Evolutionary conservation across 2,888 invertebrate species (phyloP), one percentile per base, ranked within the genome.

Genomic region (Microplitis manilae): DNA sequence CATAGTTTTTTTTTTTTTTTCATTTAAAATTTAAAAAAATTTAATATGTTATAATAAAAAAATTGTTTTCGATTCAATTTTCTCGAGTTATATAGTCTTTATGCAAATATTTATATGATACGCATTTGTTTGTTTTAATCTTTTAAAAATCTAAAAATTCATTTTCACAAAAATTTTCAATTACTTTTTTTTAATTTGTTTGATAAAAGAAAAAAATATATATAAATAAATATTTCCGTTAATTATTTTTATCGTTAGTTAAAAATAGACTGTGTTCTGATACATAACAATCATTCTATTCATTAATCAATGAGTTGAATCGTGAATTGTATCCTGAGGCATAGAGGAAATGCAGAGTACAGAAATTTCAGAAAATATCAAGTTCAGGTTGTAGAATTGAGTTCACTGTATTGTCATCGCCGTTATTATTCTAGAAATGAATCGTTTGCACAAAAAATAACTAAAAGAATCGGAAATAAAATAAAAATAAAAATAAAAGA

Each of bases 351-450:
- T 6, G 41, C 41, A 9, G 9, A 41, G 41, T 41, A 41, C 50
- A 5, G 8, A 50, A 50, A 50, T 50, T 50, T 50, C 50, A 50
- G 60, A 64, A 64, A 64, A 64, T 17, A 64, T 64, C 64, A 30
- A 20, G 17, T 64, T 64, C n/a, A 64, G 7, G 30, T 30, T 30
- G 38, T 6, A 67, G 67, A 67, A 38, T 67, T 7, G 38, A 67
- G 20, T 39, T 20, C 13, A 13, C 20, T 67, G 67, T 67, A 67
- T 67, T 67, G 67, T 67, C n/a, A 38, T 62, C 5, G 62, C 8
- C 7, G 20, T 62, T 62, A 62, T 62, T 62, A 17, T 62, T 62
- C 62, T 20, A 62, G 17, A 17, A 6, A 8, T 8, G 62, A 15
- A 62, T 20, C 8, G 20, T 15, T 62, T 17, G 62, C 62, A 17